Conservation (phyloP, 1,140 invertebrate species). For the Diachasma alloeum region DNA sequence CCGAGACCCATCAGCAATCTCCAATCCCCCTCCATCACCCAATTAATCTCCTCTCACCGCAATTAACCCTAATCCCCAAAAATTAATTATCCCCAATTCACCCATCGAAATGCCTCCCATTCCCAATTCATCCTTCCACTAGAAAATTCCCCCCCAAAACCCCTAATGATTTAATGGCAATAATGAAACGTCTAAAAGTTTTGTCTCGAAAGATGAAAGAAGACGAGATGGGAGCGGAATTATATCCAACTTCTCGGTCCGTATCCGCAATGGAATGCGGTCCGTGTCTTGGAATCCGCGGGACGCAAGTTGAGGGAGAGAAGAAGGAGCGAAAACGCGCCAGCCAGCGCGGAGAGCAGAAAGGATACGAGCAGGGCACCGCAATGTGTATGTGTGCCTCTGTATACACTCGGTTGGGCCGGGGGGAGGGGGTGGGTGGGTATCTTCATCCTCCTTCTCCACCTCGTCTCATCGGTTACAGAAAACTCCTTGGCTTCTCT, state of each 20-base stretch:
- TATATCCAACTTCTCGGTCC: conserved; percentile 5
- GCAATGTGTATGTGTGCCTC: background rate
- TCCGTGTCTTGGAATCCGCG: conserved; percentile 28
- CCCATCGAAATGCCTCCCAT: too few relatives aligned
- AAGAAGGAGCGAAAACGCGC: background rate
- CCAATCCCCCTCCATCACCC: too few relatives aligned
- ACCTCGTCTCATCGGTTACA: background rate
- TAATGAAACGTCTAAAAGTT: background rate
- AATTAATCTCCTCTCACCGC: too few relatives aligned
- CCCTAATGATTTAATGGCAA: background rate
- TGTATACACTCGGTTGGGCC: background rate
- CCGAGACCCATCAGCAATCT: too few relatives aligned
- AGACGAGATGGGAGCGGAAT: background rate
- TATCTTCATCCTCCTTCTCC: background rate
- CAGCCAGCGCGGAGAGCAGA: background rate
- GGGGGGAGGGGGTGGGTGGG: background rate
- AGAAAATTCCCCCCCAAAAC: too few relatives aligned
- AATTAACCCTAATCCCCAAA: too few relatives aligned
- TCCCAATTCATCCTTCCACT: too few relatives aligned
- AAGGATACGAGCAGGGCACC: conserved; percentile 17
- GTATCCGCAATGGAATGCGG: conserved; percentile 30
- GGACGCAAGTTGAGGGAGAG: background rate
- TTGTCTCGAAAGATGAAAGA: conserved; percentile 1
- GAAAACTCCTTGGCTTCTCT: background rate
- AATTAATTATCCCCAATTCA: too few relatives aligned